Base-by-base conservation (phyloP, 2,113 vertebrate genomes). In the Dipodomys spectabilis region DNA sequence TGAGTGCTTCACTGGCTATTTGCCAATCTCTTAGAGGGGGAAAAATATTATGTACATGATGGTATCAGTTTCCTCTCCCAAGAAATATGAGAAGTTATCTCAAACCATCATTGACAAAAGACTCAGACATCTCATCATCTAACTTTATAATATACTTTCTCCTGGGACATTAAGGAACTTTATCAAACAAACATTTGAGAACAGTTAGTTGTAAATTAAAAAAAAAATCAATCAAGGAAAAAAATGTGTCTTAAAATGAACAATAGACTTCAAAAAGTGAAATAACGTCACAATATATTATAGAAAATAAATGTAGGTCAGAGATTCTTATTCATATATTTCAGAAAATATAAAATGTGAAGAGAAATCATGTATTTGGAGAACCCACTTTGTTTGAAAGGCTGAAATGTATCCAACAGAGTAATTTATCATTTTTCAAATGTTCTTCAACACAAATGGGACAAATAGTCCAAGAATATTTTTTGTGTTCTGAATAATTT, bases 1-100 rank as follows among this genome's bases (percentile, higher is more conserved):
- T 91, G 91, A 97, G 93, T 95, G 94, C 95, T 88, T 96, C 13
- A 35, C 80, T 96, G 77, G 82, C 28, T 93, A 0, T 74, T 91
- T 95, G 89, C 80, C 95, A 96, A 3, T 94, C 91, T 20, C 83
- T 81, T 68, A 67, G 65, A 95, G 27, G 30, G 62, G 69, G 64
- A 86, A 87, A 95, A 44, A 60, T 57, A 57, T 93, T 90, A 95
- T 75, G 82, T 68, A 23, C 30, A 80, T 85, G 60, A n/a, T 20
- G 0, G 0, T 97, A 95, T 94, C 95, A 90, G 20, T 90, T 97
- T 97, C 80, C 23, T 75, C 5, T 96, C 64, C 80, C 91, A 94
- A 87, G 85, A 85, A 97, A 95, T 83, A 88, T 8, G 93, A 97
- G 93, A 94, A 78, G 69, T n/a, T 94, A 27, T 32, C 4, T 94